Base-by-base conservation (phyloP, 2,888 invertebrate species). In the Drosophila recens region DNA sequence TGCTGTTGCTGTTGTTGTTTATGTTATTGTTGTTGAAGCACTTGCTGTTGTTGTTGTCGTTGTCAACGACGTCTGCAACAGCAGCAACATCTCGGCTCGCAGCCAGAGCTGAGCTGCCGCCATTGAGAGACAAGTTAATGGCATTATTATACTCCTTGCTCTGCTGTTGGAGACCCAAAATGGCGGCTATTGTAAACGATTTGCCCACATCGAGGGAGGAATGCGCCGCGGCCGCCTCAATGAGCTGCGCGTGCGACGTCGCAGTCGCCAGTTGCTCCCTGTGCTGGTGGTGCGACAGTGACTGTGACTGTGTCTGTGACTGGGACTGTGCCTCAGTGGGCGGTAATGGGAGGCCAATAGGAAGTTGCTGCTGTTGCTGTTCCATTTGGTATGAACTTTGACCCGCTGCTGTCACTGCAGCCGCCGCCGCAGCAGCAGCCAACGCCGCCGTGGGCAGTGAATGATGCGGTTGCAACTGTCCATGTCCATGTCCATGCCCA, bases 141-240 rank as follows among this genome's bases (percentile, higher is more conserved):
- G 92, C 93, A 83, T 90, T 92, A 77, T 91, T 92, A 72, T 91
- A 92, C 74, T 92, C 92, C 75, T 90, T 92, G 63, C 89, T 89
- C 56, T 63, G 51, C 77, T 92, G 95, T 64, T 96, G 95, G 75
- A 97, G 92, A 0, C 97, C 97, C 82, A 97, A 94, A 87, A 97
- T 97, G 73, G 97, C 97, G 75, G 97, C 97, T 82, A 97, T 97
- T 27, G 97, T 97, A 88, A 97, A 97, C 6, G 97, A 96, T 89
- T 96, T 96, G 45, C 95, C 95, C 67, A 91, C 92, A 80, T 93
- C 93, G 76, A 93, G 90, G 72, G 93, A 90, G 77, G 92, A 91
- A 78, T 89, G 91, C 69, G 89, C 89, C 72, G 90, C 87, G 62
- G 89, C 89, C 54, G 89, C 89, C 68, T 90, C 91, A 67, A 91